Conservation (phyloP, 2,888 invertebrate genomes). For the Torymus tubicola region DNA sequence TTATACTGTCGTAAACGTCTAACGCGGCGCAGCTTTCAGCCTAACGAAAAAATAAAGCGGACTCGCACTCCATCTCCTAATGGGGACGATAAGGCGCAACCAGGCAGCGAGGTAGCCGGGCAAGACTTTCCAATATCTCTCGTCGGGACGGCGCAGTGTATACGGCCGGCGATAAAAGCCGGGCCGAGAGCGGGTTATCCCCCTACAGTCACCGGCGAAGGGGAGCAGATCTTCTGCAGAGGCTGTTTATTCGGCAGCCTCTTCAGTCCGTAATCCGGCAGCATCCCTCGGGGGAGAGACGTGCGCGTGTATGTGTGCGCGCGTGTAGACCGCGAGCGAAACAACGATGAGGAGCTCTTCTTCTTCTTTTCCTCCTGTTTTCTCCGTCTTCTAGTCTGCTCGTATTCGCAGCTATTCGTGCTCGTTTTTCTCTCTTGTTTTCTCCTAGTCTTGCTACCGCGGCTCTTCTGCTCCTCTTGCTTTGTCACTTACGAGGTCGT, state of each 20-base stretch:
- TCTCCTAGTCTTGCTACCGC: too few species aligned
- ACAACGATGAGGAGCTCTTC: conserved; percentile 12
- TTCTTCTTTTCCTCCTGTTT: conserved; percentile 1
- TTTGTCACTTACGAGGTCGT: too few species aligned
- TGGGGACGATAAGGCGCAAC: conserved; percentile 28
- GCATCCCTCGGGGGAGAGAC: conserved; percentile 14
- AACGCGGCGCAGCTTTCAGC: neutral
- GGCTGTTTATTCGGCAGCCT: conserved; percentile 46
- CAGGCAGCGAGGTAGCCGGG: too few species aligned
- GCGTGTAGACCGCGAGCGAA: conserved; percentile 1
- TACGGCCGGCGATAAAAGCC: conserved; percentile 17
- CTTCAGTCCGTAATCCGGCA: conserved; percentile 43
- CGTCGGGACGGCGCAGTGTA: too few species aligned
- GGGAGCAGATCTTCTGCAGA: neutral
- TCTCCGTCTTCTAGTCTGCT: neutral
- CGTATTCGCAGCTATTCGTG: neutral
- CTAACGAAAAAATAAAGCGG: conserved; percentile 18
- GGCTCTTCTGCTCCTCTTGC: too few species aligned
- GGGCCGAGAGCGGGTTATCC: conserved; percentile 23
- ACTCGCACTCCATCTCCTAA: neutral
- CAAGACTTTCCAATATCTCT: conserved; percentile 16
- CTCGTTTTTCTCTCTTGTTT: conserved; percentile 23
- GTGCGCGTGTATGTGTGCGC: neutral
- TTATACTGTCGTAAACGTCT: neutral
- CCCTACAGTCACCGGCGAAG: neutral